phyloP scores from a whole-genome alignment of 2,888 invertebrate species.

The Oligia fasciuncula region DNA sequence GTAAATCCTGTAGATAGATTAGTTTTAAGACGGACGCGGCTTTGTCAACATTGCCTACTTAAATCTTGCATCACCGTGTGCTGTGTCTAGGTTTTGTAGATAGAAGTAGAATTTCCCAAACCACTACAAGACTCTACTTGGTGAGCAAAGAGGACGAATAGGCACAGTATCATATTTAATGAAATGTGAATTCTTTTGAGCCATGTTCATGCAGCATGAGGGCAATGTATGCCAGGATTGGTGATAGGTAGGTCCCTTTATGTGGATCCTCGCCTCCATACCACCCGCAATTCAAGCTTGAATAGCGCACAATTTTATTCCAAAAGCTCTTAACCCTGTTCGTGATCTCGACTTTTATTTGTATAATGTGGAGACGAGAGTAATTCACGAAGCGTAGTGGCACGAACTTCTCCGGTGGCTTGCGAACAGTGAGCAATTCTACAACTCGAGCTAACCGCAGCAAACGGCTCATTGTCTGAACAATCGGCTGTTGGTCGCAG shows the following conservation, averaged over 20 bases:
- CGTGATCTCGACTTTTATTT: constrained; percentile 55
- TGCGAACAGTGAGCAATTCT: constrained; percentile 42
- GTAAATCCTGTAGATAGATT: constrained; percentile 19
- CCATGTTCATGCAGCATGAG: background rate
- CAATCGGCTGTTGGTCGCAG: constrained; percentile 30
- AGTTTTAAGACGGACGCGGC: constrained; percentile 11
- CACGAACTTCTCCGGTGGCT: constrained; percentile 24
- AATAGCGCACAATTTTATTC: constrained; percentile 49
- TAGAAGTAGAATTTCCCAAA: background rate
- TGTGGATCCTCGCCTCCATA: background rate
- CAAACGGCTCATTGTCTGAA: constrained; percentile 52
- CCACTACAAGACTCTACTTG: background rate
- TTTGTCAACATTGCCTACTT: constrained; percentile 10
- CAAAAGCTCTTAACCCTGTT: constrained; percentile 48
- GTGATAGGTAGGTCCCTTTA: background rate
- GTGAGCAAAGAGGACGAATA: background rate
- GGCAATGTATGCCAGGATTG: background rate
- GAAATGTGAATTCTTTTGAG: background rate
- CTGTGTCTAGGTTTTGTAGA: background rate
- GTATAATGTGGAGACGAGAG: constrained; percentile 36
- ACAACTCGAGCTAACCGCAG: constrained; percentile 37
- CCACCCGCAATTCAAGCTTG: constrained; percentile 45
- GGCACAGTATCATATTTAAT: background rate
- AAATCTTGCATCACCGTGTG: constrained; percentile 29
- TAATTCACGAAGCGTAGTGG: constrained; percentile 32